These are phyloP conservation scores for Pelecanoides urinatrix DNA, from an alignment of 2,113 vertebrate genomes.

Conservation along the genomic window DNA sequence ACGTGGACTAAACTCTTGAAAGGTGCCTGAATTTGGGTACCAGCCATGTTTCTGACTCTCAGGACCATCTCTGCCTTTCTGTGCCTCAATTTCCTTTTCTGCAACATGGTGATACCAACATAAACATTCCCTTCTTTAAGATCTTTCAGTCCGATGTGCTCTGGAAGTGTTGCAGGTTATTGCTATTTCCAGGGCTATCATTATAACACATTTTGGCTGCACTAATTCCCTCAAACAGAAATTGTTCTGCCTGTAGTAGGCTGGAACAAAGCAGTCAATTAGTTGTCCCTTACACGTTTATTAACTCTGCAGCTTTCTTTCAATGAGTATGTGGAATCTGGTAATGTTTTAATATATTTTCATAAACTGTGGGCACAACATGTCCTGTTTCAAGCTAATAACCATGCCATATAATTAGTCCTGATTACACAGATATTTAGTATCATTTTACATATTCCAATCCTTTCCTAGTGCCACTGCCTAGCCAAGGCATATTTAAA, in stretches of 20 bases:
- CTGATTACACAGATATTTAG: slow-evolving; percentile 61
- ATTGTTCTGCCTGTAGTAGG: slow-evolving; percentile 20
- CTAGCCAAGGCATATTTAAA: slow-evolving; percentile 43
- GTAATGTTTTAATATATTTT: slow-evolving; percentile 59
- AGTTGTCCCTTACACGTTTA: slow-evolving; percentile 35
- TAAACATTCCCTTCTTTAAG: background rate
- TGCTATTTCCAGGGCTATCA: slow-evolving; percentile 10
- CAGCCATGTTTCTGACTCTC: background rate
- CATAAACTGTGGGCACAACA: slow-evolving; percentile 61
- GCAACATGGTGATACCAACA: background rate
- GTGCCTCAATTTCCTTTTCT: background rate
- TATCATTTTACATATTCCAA: slow-evolving; percentile 37
- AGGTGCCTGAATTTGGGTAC: background rate
- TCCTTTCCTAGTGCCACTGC: background rate
- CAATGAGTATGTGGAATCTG: slow-evolving; percentile 26
- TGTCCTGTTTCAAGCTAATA: slow-evolving; percentile 60
- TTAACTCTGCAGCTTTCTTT: slow-evolving; percentile 48
- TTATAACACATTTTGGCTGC: slow-evolving; percentile 10
- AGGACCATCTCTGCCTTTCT: background rate
- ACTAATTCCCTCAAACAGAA: slow-evolving; percentile 26
- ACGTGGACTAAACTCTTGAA: background rate
- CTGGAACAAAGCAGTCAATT: slow-evolving; percentile 60
- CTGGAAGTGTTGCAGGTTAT: background rate
- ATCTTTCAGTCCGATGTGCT: background rate
- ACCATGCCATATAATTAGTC: slow-evolving; percentile 54